A percentile compares a stretch with the other conserved stretches of the same genome.
phyloP scores from a whole-genome alignment of 2,113 vertebrate genomes.

The Hepsetus odoe region DNA sequence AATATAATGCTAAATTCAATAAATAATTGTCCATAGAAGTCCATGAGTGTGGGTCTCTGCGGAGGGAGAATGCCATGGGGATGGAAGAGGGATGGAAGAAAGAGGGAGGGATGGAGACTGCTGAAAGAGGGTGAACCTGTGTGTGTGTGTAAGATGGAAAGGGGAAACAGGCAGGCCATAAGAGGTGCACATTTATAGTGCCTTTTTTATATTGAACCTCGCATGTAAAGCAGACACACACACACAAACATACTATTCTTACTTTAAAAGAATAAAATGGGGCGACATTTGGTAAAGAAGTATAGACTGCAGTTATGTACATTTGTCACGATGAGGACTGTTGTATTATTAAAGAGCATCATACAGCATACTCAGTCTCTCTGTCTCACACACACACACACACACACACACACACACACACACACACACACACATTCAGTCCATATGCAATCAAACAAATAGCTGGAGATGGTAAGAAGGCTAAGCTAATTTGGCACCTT shows the following conservation, averaged over 20 bases:
- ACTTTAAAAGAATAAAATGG: background rate
- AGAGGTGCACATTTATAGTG: background rate
- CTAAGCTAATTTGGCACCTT: conserved; percentile 56
- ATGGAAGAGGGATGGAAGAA: conserved; percentile 28
- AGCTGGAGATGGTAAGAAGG: conserved; percentile 48
- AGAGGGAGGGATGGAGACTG: background rate
- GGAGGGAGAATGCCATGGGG: background rate
- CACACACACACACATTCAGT: conserved; percentile 1
- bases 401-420: background rate
- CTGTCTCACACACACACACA: conserved; percentile 5
- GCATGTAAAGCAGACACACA: background rate
- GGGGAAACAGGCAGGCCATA: background rate
- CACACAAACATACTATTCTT: background rate
- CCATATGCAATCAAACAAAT: too few relatives aligned
- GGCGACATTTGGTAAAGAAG: background rate
- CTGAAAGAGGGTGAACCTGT: background rate
- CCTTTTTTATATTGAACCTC: background rate
- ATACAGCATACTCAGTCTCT: background rate
- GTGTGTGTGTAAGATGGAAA: background rate
- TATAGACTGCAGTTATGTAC: background rate
- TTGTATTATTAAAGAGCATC: background rate
- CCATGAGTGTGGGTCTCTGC: conserved; percentile 34
- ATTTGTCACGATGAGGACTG: background rate
- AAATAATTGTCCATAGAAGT: conserved; percentile 59
- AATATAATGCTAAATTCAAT: conserved; percentile 57